Evolutionary conservation across 2,113 vertebrate genomes (phyloP).

Genomic region (Phyllostomus hastatus): DNA sequence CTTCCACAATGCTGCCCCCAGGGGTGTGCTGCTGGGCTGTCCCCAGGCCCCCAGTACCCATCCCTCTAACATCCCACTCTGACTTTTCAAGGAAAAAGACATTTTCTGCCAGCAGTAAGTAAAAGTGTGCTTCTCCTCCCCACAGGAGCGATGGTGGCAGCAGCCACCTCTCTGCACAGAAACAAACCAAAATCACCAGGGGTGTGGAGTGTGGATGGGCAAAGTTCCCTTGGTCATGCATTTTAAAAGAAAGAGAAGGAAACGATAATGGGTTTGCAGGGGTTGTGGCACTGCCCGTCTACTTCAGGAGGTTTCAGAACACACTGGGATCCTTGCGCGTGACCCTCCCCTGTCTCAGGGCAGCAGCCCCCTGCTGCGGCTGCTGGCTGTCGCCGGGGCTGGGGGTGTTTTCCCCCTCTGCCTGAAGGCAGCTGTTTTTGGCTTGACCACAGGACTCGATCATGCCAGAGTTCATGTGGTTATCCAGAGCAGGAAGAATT

Average conservation of each 20-base stretch:
- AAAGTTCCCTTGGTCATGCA: slow-evolving; percentile 14
- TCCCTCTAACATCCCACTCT: background rate
- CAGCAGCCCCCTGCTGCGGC: background rate
- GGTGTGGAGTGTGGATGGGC: slow-evolving; percentile 1
- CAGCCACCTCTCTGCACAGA: slow-evolving; percentile 2
- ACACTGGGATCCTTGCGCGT: slow-evolving; percentile 1
- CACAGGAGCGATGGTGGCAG: background rate
- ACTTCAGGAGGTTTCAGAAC: slow-evolving; percentile 28
- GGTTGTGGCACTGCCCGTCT: background rate
- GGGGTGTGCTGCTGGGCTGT: background rate
- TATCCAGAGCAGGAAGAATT: slow-evolving; percentile 72
- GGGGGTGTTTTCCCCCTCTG: slow-evolving; percentile 24
- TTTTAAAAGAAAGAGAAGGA: slow-evolving; percentile 3
- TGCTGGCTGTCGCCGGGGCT: background rate
- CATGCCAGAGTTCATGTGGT: slow-evolving; percentile 68
- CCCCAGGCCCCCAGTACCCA: background rate
- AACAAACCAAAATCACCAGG: slow-evolving; percentile 16
- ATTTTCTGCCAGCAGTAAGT: slow-evolving; percentile 28
- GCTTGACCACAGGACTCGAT: slow-evolving; percentile 56
- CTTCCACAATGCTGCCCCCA: background rate
- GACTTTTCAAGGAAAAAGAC: slow-evolving; percentile 40
- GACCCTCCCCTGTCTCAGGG: background rate
- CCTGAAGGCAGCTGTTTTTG: slow-evolving; percentile 68
- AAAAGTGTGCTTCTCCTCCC: slow-evolving; percentile 31
- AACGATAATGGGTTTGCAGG: background rate